A percentile compares a stretch with the other conserved stretches of the same genome.
These are phyloP conservation scores for Hemitrygon akajei DNA, from an alignment of 2,797 vertebrate genomes.

Conservation along the genomic window DNA sequence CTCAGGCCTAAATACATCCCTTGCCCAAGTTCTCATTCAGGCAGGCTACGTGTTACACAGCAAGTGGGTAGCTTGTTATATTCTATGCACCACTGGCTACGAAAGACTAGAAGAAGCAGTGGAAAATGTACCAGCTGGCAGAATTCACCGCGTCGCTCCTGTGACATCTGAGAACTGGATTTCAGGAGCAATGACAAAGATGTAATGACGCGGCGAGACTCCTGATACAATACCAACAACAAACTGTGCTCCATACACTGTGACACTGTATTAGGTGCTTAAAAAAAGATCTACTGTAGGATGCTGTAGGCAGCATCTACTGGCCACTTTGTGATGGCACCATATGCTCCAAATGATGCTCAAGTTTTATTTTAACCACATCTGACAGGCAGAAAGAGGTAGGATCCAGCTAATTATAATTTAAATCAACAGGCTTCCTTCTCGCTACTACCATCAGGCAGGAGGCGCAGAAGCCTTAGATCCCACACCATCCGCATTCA, in stretches of 20 bases:
- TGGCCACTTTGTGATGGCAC: not conserved
- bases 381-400: not conserved
- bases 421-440: not conserved
- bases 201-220: not conserved
- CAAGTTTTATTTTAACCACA: conserved; percentile 3
- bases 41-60: not conserved
- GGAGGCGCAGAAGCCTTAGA: too few species aligned
- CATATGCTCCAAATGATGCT: not conserved
- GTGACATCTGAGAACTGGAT: not conserved
- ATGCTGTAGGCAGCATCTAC: not conserved
- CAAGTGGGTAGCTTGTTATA: not conserved
- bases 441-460: too few species aligned
- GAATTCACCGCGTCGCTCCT: not conserved
- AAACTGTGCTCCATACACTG: not conserved
- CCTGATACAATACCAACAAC: not conserved
- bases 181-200: not conserved
- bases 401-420: not conserved
- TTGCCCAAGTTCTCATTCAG: not conserved
- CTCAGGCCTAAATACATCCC: not conserved
- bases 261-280: not conserved
- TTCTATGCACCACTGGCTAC: not conserved
- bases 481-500: too few species aligned
- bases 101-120: not conserved
- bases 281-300: not conserved
- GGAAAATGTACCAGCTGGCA: not conserved